phyloP scores from a whole-genome alignment of 37 sponge, comb jelly and placozoan species.

The Crambe crambe region DNA sequence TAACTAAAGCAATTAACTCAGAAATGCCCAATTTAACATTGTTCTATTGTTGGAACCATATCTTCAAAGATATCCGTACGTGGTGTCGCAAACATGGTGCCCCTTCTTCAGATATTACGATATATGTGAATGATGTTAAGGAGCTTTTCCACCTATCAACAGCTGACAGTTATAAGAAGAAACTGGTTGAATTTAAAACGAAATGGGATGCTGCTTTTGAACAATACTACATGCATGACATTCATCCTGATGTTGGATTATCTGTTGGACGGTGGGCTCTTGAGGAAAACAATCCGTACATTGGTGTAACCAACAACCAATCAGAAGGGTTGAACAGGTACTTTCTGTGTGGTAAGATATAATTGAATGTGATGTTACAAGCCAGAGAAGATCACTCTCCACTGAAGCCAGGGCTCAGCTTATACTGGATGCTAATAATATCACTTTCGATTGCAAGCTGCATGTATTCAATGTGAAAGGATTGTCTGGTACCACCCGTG shows the following conservation, averaged over 20 bases:
- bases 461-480: constrained; percentile 25
- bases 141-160: constrained; percentile 22
- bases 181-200: constrained; percentile 18
- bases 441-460: constrained; percentile 20
- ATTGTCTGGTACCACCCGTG: too few relatives aligned
- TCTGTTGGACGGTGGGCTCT: constrained; percentile 29
- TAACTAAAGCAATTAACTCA: constrained; percentile 20
- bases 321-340: constrained; percentile 55
- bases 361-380: background rate
- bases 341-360: background rate
- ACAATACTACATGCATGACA: constrained; percentile 29
- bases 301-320: constrained; percentile 69
- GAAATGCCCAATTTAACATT: constrained; percentile 29
- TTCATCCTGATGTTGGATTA: constrained; percentile 20
- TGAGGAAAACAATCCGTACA: constrained; percentile 52
- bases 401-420: background rate
- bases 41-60: constrained; percentile 58
- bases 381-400: background rate
- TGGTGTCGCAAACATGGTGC: constrained; percentile 55
- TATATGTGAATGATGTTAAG: constrained; percentile 36
- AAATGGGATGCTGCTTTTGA: constrained; percentile 29
- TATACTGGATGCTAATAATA: background rate
- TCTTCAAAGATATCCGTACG: constrained; percentile 16
- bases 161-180: background rate
- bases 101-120: constrained; percentile 30